These are phyloP conservation scores for Arrhamphus sclerolepis DNA, from an alignment of 2,797 vertebrate genomes.

Conservation along the genomic window DNA sequence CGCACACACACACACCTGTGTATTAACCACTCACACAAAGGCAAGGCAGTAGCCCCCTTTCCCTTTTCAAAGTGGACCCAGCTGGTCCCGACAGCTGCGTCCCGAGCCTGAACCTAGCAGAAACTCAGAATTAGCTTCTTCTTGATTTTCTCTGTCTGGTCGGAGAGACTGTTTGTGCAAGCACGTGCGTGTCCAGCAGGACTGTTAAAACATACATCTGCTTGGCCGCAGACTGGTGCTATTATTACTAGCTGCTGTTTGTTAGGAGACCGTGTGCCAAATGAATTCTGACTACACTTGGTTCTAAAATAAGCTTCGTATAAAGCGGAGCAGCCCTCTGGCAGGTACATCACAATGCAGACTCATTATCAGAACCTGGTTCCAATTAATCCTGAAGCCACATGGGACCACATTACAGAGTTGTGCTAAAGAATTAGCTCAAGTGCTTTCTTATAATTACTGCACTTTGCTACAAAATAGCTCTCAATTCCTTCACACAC, in stretches of 20 bases:
- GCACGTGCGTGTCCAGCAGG: constrained; percentile 4
- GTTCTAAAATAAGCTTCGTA: constrained; percentile 19
- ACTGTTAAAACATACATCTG: constrained; percentile 20
- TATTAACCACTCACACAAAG: constrained; percentile 11
- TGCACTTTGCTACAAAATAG: constrained; percentile 18
- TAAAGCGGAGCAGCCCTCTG: constrained; percentile 25
- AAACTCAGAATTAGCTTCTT: constrained; percentile 45
- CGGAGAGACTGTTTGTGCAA: constrained; percentile 27
- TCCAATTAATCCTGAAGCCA: constrained; percentile 51
- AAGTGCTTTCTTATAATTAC: constrained; percentile 32
- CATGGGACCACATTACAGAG: constrained; percentile 36
- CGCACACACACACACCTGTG: constrained; percentile 19
- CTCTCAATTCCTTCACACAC: background rate
- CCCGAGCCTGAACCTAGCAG: constrained; percentile 37
- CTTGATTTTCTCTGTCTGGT: constrained; percentile 56
- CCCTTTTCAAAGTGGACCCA: constrained; percentile 53
- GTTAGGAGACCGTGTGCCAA: constrained; percentile 6
- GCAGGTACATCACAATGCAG: constrained; percentile 30
- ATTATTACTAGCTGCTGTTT: constrained; percentile 13
- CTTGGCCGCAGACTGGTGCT: constrained; percentile 19
- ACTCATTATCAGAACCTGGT: constrained; percentile 39
- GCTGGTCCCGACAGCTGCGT: constrained; percentile 72
- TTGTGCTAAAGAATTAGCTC: constrained; percentile 29
- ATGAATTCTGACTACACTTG: constrained; percentile 1
- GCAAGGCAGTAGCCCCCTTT: constrained; percentile 20